Conservation (phyloP, 2,888 invertebrate genomes). For the Xestia c-nigrum region DNA sequence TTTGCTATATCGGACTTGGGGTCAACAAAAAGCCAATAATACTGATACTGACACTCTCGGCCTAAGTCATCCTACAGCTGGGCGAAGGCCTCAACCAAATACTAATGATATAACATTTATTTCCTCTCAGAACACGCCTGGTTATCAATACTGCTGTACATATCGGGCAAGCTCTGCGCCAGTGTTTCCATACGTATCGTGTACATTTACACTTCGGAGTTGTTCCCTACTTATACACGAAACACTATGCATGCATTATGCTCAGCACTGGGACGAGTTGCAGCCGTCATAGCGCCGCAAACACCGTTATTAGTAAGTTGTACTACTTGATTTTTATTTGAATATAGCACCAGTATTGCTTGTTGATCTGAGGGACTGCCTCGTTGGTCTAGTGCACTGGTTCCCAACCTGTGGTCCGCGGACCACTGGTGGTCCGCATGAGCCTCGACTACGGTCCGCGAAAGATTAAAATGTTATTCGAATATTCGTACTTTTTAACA, state of each 20-base stretch:
- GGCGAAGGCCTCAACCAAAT: not conserved
- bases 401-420: too few species aligned
- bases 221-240: conserved; percentile 76
- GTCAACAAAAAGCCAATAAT: too few species aligned
- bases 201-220: conserved; percentile 75
- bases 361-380: too few species aligned
- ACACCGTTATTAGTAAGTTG: conserved; percentile 77
- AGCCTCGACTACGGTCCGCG: too few species aligned
- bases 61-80: too few species aligned
- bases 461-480: too few species aligned
- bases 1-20: too few species aligned
- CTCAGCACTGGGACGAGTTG: conserved; percentile 74
- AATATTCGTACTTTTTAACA: too few species aligned
- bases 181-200: conserved; percentile 70
- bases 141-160: conserved; percentile 67
- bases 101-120: not conserved
- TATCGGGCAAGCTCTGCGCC: conserved; percentile 68
- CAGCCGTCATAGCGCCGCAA: conserved; percentile 75
- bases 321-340: not conserved
- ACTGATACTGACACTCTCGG: too few species aligned
- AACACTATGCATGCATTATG: conserved; percentile 77
- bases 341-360: too few species aligned
- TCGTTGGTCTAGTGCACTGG: too few species aligned
- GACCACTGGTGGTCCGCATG: too few species aligned
- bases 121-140: conserved; percentile 46